phyloP scores from a whole-genome alignment of 2,888 invertebrate species.

The Acanthosepion lycidas region DNA sequence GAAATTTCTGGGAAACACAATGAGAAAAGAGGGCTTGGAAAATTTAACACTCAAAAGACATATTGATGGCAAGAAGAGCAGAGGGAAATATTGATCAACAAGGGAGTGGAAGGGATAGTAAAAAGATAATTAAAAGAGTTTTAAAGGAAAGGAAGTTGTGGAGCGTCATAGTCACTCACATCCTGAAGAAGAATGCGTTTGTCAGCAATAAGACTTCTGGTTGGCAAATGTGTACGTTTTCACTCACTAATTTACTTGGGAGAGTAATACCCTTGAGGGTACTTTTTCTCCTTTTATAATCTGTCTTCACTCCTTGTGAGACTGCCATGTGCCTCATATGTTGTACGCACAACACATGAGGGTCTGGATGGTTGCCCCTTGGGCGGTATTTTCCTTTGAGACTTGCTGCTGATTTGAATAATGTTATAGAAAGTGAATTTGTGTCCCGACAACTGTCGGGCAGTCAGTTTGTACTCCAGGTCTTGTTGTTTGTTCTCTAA shows the following conservation, averaged over 20 bases:
- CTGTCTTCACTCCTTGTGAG: not conserved
- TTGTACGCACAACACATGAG: not conserved
- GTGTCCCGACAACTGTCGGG: not conserved
- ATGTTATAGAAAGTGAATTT: slow-evolving; percentile 16
- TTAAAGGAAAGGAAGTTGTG: too few relatives aligned
- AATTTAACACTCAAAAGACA: too few relatives aligned
- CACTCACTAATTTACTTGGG: not conserved
- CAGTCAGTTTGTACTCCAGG: not conserved
- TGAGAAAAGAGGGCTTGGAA: too few relatives aligned
- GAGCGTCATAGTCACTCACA: too few relatives aligned
- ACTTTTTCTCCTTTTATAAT: not conserved
- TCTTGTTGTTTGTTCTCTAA: not conserved
- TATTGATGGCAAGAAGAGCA: too few relatives aligned
- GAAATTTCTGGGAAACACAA: too few relatives aligned
- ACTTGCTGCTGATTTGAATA: not conserved
- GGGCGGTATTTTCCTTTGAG: not conserved
- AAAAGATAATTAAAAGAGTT: too few relatives aligned
- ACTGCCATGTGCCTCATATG: not conserved
- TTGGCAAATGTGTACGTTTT: not conserved
- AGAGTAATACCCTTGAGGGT: not conserved
- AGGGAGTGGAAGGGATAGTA: too few relatives aligned
- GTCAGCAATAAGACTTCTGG: not conserved
- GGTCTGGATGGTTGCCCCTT: not conserved
- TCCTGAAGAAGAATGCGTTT: not conserved
- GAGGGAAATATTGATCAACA: too few relatives aligned